Evolutionary conservation across 2,888 invertebrate genomes (phyloP), one percentile per base, ranked within the genome.

Genomic region (Mellilla xanthometata): DNA sequence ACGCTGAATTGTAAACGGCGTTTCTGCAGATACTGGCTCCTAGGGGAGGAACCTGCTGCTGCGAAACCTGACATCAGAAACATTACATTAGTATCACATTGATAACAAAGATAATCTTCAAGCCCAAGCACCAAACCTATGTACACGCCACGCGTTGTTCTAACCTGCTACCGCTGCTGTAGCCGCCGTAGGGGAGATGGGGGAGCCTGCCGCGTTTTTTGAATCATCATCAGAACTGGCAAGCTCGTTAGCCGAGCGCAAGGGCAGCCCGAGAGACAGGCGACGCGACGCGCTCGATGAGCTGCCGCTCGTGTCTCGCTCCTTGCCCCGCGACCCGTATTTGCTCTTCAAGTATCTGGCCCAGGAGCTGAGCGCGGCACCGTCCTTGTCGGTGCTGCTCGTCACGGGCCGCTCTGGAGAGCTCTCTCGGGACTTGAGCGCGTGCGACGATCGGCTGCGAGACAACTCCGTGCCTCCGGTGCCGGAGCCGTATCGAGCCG

Each of bases 151-250:
- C 81, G 64, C 78, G 60, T 71, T 61, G 56, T 57, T 83, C 89
- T 89, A 92, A 94, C 94, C 94, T 93, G 92, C 93, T 91, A 89
- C 90, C 90, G 92, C 93, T 93, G 93, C 94, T 93, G 93, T 94
- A 93, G 93, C 95, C 95, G 94, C 95, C 95, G 94, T 96, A 96
- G 95, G 96, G 95, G 96, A 96, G 95, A 96, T 96, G 96, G 96
- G 96, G 96, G 96, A 96, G 96, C 96, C 96, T 95, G 94, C 94
- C 96, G 95, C 95, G 96, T 96, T 96, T 96, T 96, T 96, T 96
- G 95, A 95, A 91, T 96, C 96, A 91, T 96, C 96, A 90, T 96
- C 96, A 82, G 96, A 96, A 88, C 94, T 94, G 85, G 92, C 93
- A 86, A 93, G 85, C 90, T 94, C 94, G 62, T 92, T 93, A 61